Evolutionary conservation across 2,113 vertebrate genomes (phyloP), one percentile per base, ranked within the genome.

Genomic region (Colinus virginianus): DNA sequence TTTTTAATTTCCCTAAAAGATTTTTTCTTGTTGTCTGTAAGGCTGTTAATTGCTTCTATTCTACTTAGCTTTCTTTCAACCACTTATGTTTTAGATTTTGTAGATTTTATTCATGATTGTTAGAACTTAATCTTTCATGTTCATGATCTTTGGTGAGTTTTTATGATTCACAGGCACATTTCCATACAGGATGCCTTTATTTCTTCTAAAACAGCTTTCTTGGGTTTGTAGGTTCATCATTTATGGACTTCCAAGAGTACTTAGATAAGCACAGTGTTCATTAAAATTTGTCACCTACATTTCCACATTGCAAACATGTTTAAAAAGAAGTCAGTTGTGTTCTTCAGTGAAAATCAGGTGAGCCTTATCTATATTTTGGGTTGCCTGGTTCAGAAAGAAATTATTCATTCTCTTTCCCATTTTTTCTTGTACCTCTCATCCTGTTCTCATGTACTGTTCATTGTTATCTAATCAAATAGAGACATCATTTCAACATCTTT

Each of bases 201-300:
- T 82, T 46, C 8, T 0, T 2, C 1, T 1, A 45, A 45, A 63
- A 12, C 9, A 53, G 46, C 18, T 63, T 42, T 40, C 8, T 14
- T 68, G 10, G 25, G 17, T 51, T 72, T 26, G 9, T 13, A 80
- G 26, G 23, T 30, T 62, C 22, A 42, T 56, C 8, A 48, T 40
- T 70, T 61, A 48, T 28, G 11, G 16, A 34, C 25, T 9, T 61
- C 61, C 19, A 43, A 9, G 6, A 49, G 6, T 42, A 78, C 56
- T 59, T 34, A 72, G 40, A 28, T 19, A 84, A 67, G 0, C 1
- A 62, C n/a, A 46, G 13, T 5, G 1, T 17, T 63, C 28, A 45
- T 68, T 81, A 78, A 58, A 14, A 38, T 63, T 75, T 84, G 7
- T 6, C 43, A 9, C 16, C 55, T 46, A 4, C 2, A 4, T 36